Evolutionary conservation across 92 coral and sea anemone species (phyloP), one percentile per base, ranked within the genome.

Genomic region (Pocillopora grandis): DNA sequence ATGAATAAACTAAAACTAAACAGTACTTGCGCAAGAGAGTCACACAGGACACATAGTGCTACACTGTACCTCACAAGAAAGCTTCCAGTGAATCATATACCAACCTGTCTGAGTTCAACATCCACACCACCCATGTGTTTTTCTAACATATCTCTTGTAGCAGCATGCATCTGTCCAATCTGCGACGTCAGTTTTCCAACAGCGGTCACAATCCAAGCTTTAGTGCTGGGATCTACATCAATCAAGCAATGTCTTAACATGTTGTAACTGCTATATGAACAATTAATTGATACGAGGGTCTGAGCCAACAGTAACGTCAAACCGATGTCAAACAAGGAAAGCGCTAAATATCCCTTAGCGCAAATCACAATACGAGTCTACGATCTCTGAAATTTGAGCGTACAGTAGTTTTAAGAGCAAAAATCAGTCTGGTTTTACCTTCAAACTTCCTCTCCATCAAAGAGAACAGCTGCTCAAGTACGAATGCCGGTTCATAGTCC

Each of bases 31-130:
- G 52, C 52, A 7, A 42, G 52, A 42, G 8, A 42, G 52, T 42
- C 52, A 42, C 0, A 42, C 52, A 42, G 52, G 52, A 42, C 5
- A 42, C 52, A 42, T 7, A 27, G 31, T 27, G 31, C 31, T 27
- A 27, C 31, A 27, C 31, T 27, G 31, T 27, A 27, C 31, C 31
- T 27, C 31, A 27, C 8, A 3, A 42, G 52, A 42, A 3, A 42
- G 52, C 52, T 42, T 3, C 52, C 31, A 3, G 52, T 42, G 52
- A 42, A 42, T 42, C 52, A 42, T 42, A 42, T 52, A 12, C 71
- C 27, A 62, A 92, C 98, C 98, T 96, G 98, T 79, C 94, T 78
- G 61, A 96, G 79, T 79, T 96, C 99, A 17, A 93, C 92, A 72
- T 93, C 92, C 16, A 72, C 81, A 2, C 80, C 88, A 21, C 64